Percentiles rank a stretch among this genome's conserved stretches.
phyloP scores from a whole-genome alignment of 2,888 invertebrate species.

The Rhagonycha fulva region DNA sequence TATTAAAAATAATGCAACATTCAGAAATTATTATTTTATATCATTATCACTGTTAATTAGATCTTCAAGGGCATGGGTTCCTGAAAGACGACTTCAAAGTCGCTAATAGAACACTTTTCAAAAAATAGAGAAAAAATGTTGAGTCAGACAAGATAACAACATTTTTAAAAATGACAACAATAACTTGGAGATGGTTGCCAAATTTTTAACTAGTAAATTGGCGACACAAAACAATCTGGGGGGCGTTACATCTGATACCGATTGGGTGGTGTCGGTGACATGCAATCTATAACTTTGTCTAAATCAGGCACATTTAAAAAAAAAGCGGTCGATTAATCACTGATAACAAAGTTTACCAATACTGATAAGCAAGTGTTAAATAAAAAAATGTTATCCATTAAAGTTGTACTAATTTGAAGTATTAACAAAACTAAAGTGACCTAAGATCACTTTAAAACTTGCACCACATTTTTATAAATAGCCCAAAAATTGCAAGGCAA shows the following conservation, averaged over 20 bases:
- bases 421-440: not conserved
- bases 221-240: not conserved
- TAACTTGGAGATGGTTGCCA: not conserved
- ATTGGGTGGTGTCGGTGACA: not conserved
- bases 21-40: too few relatives aligned
- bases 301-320: not conserved
- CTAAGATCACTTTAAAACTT: not conserved
- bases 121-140: not conserved
- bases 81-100: too few relatives aligned
- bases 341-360: not conserved
- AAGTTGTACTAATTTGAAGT: not conserved
- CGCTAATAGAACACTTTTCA: too few relatives aligned
- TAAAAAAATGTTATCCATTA: not conserved
- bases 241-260: not conserved
- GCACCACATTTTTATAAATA: slow-evolving; percentile 12
- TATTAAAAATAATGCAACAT: too few relatives aligned
- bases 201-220: not conserved
- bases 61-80: too few relatives aligned
- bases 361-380: not conserved
- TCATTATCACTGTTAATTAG: too few relatives aligned
- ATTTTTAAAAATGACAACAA: not conserved
- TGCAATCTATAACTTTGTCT: not conserved
- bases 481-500: slow-evolving; percentile 8
- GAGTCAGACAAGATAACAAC: not conserved
- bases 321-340: not conserved